phyloP scores from a whole-genome alignment of 2,888 invertebrate species.

The Andrena dorsata region DNA sequence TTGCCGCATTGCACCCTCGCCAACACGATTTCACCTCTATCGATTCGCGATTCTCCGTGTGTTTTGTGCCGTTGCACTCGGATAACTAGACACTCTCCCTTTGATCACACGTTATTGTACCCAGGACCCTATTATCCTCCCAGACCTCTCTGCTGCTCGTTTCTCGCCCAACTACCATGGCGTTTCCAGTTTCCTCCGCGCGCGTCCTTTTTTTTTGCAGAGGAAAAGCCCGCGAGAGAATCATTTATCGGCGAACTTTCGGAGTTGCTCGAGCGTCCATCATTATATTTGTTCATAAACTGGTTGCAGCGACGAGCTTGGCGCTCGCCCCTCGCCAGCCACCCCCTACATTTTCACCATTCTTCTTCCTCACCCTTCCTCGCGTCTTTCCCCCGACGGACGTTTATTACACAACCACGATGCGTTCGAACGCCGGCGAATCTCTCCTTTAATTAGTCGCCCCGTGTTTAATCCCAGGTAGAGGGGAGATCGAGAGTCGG shows the following conservation, averaged over 20 bases:
- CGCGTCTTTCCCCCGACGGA: not conserved
- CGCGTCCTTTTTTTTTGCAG: constrained; percentile 11
- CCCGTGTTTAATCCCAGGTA: constrained; percentile 26
- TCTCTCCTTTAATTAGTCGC: constrained; percentile 53
- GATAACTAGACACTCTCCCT: constrained; percentile 73
- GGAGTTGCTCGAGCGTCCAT: constrained; percentile 27
- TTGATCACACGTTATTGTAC: constrained; percentile 64
- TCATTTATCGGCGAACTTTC: constrained; percentile 42
- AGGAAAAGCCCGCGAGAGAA: constrained; percentile 29
- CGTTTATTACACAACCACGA: constrained; percentile 39
- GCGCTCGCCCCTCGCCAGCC: not conserved
- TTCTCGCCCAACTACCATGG: constrained; percentile 43
- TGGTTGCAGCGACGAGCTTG: not conserved
- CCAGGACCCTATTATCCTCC: constrained; percentile 60
- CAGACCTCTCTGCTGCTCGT: constrained; percentile 51
- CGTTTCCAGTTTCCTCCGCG: constrained; percentile 45
- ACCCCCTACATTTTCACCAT: not conserved
- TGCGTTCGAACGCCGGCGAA: constrained; percentile 25
- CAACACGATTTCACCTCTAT: constrained; percentile 78
- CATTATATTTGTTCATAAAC: constrained; percentile 51
- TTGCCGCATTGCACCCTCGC: constrained; percentile 80
- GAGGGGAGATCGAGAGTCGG: constrained; percentile 7
- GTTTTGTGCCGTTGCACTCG: constrained; percentile 73
- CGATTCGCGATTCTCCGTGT: constrained; percentile 77
- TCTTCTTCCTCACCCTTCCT: not conserved